phyloP scores from a whole-genome alignment of 2,797 vertebrate species.

The Spea hammondii region DNA sequence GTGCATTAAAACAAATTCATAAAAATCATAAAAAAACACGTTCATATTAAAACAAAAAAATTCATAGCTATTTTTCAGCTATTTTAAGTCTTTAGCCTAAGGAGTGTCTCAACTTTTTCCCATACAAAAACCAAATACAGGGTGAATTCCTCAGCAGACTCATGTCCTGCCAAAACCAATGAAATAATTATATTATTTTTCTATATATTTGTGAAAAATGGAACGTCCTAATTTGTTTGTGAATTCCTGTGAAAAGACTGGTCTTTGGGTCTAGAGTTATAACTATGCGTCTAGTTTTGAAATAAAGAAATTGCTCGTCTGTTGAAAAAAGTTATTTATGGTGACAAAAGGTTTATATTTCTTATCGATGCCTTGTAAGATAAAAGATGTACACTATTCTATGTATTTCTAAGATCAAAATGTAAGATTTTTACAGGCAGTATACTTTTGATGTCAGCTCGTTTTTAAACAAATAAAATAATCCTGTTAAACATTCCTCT shows the following conservation, averaged over 20 bases:
- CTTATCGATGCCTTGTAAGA: slow-evolving; percentile 69
- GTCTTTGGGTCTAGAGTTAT: slow-evolving; percentile 59
- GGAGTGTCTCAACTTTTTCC: too few species aligned
- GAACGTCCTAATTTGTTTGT: slow-evolving; percentile 39
- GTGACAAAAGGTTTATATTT: slow-evolving; percentile 63
- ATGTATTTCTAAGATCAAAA: slow-evolving; percentile 64
- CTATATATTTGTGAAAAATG: slow-evolving; percentile 32
- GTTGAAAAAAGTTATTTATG: slow-evolving; percentile 58
- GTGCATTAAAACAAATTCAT: too few species aligned
- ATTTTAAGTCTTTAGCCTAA: too few species aligned
- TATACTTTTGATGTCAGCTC: slow-evolving; percentile 70
- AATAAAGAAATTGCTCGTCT: slow-evolving; percentile 57
- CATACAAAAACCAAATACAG: not conserved
- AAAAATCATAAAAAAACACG: too few species aligned
- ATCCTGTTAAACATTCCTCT: slow-evolving; percentile 9
- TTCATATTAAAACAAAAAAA: too few species aligned
- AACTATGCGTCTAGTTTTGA: slow-evolving; percentile 60
- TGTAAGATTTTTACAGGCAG: slow-evolving; percentile 67
- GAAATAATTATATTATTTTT: slow-evolving; percentile 51
- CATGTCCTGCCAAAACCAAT: slow-evolving; percentile 49
- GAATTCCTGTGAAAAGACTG: slow-evolving; percentile 53
- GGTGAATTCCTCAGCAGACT: slow-evolving; percentile 37
- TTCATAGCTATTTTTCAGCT: too few species aligned
- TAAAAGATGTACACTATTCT: slow-evolving; percentile 59
- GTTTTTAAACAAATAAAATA: slow-evolving; percentile 67